phyloP scores from a whole-genome alignment of 1,140 invertebrate species.

The Drosophila nebulosa region DNA sequence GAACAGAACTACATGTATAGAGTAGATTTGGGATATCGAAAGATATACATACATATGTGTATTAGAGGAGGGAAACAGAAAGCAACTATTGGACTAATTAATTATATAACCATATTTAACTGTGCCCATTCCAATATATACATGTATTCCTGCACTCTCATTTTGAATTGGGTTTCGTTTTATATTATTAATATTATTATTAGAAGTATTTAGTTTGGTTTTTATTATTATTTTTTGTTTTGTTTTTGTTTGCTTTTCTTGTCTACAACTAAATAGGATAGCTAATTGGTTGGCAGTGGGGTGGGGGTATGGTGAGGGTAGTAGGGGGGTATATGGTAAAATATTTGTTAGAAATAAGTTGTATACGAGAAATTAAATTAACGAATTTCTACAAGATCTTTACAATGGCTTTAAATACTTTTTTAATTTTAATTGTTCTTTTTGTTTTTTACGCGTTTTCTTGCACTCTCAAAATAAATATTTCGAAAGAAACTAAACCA shows the following conservation, averaged over 20 bases:
- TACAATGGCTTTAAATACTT: conserved; percentile 26
- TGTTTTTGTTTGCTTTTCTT: not conserved
- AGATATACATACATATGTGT: not conserved
- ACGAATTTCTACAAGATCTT: conserved; percentile 32
- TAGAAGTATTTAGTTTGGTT: not conserved
- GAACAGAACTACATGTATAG: conserved; percentile 28
- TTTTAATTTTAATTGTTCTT: no score
- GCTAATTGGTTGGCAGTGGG: not conserved
- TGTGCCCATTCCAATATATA: conserved; percentile 14
- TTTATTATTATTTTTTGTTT: not conserved
- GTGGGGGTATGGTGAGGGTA: conserved; percentile 16
- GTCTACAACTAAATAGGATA: conserved; percentile 12
- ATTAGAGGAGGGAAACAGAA: not conserved
- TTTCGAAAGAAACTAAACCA: conserved; percentile 32
- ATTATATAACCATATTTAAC: not conserved
- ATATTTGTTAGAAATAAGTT: conserved; percentile 22
- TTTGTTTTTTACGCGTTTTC: conserved; percentile 26
- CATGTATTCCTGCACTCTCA: conserved; percentile 13
- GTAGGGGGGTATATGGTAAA: not conserved
- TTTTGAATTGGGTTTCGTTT: not conserved
- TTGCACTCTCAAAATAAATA: conserved; percentile 35
- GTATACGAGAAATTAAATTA: conserved; percentile 32
- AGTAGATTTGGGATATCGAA: not conserved
- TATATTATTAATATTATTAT: not conserved
- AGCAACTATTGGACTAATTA: not conserved